phyloP scores from a whole-genome alignment of 1,140 invertebrate genomes.

The Hormaphis cornu region DNA sequence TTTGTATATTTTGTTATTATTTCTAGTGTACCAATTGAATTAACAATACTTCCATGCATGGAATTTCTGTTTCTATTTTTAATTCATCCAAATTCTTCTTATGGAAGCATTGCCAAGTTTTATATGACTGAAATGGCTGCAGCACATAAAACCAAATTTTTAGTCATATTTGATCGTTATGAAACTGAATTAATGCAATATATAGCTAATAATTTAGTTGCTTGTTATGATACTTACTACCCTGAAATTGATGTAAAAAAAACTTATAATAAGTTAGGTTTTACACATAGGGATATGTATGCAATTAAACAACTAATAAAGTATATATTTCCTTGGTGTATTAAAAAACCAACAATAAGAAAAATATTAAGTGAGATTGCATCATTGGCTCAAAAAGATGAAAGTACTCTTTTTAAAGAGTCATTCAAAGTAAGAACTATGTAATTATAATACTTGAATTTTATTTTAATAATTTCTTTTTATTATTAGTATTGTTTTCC shows the following conservation, averaged over 20 bases:
- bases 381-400: slow-evolving; percentile 13
- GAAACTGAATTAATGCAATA: slow-evolving; percentile 36
- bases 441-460: background rate
- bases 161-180: slow-evolving; percentile 36
- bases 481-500: slow-evolving; percentile 5
- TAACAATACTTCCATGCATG: slow-evolving; percentile 34
- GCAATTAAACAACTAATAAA: slow-evolving; percentile 17
- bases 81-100: slow-evolving; percentile 33
- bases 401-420: slow-evolving; percentile 27
- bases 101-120: slow-evolving; percentile 30
- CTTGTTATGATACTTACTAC: slow-evolving; percentile 10
- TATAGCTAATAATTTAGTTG: slow-evolving; percentile 20
- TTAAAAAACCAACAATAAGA: slow-evolving; percentile 16
- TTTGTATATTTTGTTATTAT: slow-evolving; percentile 4
- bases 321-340: slow-evolving; percentile 29
- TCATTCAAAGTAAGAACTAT: slow-evolving; percentile 31
- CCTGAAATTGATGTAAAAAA: slow-evolving; percentile 19
- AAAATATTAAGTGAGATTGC: slow-evolving; percentile 27
- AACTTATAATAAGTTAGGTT: background rate
- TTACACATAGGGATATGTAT: slow-evolving; percentile 15
- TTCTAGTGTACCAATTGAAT: slow-evolving; percentile 35
- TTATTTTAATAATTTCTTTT: background rate
- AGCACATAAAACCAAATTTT: slow-evolving; percentile 34
- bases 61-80: slow-evolving; percentile 34
- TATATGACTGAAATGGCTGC: slow-evolving; percentile 36